These are phyloP conservation scores for Euglossa dilemma DNA, from an alignment of 1,140 invertebrate species.

Conservation along the genomic window DNA sequence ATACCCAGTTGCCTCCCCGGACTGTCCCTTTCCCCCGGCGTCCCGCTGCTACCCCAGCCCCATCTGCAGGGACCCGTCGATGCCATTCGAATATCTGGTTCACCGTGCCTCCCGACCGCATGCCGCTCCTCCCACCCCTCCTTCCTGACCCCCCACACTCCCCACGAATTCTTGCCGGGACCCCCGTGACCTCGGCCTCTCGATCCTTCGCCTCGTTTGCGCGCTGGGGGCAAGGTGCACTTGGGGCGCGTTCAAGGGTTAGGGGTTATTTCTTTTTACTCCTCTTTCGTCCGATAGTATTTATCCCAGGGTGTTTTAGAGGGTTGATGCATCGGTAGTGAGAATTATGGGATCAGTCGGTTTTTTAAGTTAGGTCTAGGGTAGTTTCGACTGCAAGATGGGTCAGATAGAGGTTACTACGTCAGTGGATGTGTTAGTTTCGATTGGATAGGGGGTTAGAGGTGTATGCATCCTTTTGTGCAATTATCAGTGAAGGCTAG, in stretches of 20 bases:
- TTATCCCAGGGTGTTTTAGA: no score
- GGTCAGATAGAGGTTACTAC: no score
- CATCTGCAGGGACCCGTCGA: conserved; percentile 7
- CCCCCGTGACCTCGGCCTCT: conserved; percentile 21
- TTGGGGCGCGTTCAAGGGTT: background rate
- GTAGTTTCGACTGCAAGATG: no score
- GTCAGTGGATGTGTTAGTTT: no score
- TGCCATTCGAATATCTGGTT: conserved; percentile 47
- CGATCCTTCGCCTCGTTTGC: background rate
- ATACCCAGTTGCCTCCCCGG: conserved; percentile 49
- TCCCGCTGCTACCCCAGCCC: background rate
- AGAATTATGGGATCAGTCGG: fast-evolving
- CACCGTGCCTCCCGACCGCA: conserved; percentile 33
- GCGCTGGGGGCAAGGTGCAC: background rate
- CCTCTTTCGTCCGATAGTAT: no score
- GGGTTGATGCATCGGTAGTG: no score
- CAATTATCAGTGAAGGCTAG: no score
- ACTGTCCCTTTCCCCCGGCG: conserved; percentile 40
- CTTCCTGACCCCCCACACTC: background rate
- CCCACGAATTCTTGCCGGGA: conserved; percentile 1
- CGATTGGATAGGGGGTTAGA: no score
- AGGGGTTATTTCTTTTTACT: background rate
- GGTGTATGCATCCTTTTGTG: no score
- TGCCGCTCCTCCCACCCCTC: conserved; percentile 7
- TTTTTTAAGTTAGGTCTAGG: no score